Evolutionary conservation across 2,888 invertebrate genomes (phyloP).

Genomic region (Tetropium fuscum): DNA sequence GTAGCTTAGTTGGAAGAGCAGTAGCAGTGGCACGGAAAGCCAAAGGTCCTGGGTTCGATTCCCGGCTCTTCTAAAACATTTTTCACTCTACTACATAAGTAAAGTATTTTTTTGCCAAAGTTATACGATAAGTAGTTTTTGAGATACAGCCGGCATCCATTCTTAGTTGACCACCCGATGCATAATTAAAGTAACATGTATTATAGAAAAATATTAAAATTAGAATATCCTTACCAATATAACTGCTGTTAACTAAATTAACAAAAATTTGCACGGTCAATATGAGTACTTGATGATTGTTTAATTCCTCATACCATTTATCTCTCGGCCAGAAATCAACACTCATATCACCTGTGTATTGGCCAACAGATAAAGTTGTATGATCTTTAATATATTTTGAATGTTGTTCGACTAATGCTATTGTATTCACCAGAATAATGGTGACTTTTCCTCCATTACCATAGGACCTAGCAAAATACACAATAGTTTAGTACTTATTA

Average conservation of each 20-base stretch:
- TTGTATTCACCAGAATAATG: slow-evolving; percentile 84
- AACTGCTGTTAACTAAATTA: slow-evolving; percentile 75
- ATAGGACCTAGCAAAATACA: slow-evolving; percentile 64
- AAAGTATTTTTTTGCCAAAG: too few relatives aligned
- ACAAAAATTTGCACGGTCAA: slow-evolving; percentile 88
- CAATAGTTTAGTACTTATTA: too few relatives aligned
- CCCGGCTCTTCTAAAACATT: too few relatives aligned
- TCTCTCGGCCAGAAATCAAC: slow-evolving; percentile 78
- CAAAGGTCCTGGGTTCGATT: too few relatives aligned
- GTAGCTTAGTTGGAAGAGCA: too few relatives aligned
- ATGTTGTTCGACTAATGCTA: slow-evolving; percentile 86
- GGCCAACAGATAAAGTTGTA: slow-evolving; percentile 74
- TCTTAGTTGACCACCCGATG: too few relatives aligned
- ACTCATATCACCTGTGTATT: slow-evolving; percentile 79
- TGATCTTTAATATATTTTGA: slow-evolving; percentile 72
- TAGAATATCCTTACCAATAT: slow-evolving; percentile 64
- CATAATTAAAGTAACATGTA: too few relatives aligned
- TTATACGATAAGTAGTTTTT: too few relatives aligned
- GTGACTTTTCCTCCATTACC: slow-evolving; percentile 79
- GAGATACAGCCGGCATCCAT: too few relatives aligned
- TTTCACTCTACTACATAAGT: too few relatives aligned
- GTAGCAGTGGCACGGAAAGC: too few relatives aligned
- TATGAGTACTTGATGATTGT: slow-evolving; percentile 76
- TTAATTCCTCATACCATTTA: slow-evolving; percentile 76
- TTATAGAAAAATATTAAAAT: too few relatives aligned